Evolutionary conservation across 2,797 vertebrate species (phyloP), one percentile per base, ranked within the genome.

Genomic region (Australoheros facetus): DNA sequence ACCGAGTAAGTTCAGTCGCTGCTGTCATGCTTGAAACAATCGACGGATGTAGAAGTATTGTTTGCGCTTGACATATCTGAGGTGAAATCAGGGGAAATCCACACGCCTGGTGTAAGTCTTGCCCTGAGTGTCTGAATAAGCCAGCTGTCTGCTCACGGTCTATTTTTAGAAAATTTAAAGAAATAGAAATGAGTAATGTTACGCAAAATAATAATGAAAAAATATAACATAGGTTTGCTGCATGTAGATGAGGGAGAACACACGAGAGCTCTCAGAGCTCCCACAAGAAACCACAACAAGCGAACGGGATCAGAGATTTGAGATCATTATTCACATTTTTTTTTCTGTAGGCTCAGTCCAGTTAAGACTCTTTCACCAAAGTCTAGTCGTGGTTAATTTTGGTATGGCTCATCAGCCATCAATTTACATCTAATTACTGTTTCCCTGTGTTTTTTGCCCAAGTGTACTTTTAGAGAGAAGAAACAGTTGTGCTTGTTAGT

Each of bases 81-180:
- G 62, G 69, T 82, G 82, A 84, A 84, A 81, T 88, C 19, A 75
- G 92, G 93, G 92, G 92, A 93, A 93, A 85, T 89, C 92, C 92
- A 90, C 17, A 69, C n/a, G 54, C 30, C 81, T 82, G 55, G 7
- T 79, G 14, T 60, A 3, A 62, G 53, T 56, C n/a, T 78, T 84
- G 26, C 30, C 23, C 54, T 42, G 64, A 28, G n/a, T 86, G 45
- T 81, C 59, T 70, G 53, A 71, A 45, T 39, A 80, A 83, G 62
- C 85, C 69, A 77, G 28, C 69, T 30, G 60, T 80, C 48, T 83
- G 64, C 62, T 87, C 34, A 21, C 3, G 1, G 6, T 62, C 28
- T 91, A 83, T 83, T 85, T 85, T 78, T 83, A 83, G 84, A 45
- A 30, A 70, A 80, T 82, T 85, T 10, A 89, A 86, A 84, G 85